Evolutionary conservation across 2,888 invertebrate species (phyloP), one percentile per base, ranked within the genome.

Genomic region (Thecophora atra): DNA sequence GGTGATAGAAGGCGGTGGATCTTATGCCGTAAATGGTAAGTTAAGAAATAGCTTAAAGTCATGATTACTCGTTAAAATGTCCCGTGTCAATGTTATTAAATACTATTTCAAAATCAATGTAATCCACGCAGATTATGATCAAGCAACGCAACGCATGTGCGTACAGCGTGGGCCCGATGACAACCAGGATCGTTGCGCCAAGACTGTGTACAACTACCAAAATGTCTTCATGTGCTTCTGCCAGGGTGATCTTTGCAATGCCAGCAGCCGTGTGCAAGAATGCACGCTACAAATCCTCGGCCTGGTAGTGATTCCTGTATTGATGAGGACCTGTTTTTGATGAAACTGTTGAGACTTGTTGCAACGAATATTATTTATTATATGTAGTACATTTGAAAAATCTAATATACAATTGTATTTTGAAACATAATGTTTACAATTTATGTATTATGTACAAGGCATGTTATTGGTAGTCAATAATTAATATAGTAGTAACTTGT

Each of bases 221-320:
- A 93, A 92, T 82, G 95, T 96, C 0, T 92, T 92, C 81, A 94
- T 96, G 93, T 97, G 97, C 82, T 94, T 97, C 83, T 97, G 97
- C 81, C 91, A 90, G 79, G 97, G 97, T 6, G 96, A 97, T 85
- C 88, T 97, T 47, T 97, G 97, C 85, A 97, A 97, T 70, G 72
- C 69, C 24, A 70, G 75, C 19, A 17, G 1, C n/a, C 66, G 30
- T 17, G 15, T 28, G 17, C 28, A 17, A 44, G 30, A 28, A 24
- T 17, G 51, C 42, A 47, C 19, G 21, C 8, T 26, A 6, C 8
- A 56, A 52, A 13, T 47, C 13, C 26, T 58, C 13, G 19, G 58
- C 54, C 19, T 47, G 42, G 47, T 56, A 71, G 56, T 56, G 26
- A 11, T 54, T 44, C 3, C 44, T 0, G 44, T 26, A 6, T 21